Evolutionary conservation across 2,888 invertebrate species (phyloP).

Genomic region (Thereva nobilitata): DNA sequence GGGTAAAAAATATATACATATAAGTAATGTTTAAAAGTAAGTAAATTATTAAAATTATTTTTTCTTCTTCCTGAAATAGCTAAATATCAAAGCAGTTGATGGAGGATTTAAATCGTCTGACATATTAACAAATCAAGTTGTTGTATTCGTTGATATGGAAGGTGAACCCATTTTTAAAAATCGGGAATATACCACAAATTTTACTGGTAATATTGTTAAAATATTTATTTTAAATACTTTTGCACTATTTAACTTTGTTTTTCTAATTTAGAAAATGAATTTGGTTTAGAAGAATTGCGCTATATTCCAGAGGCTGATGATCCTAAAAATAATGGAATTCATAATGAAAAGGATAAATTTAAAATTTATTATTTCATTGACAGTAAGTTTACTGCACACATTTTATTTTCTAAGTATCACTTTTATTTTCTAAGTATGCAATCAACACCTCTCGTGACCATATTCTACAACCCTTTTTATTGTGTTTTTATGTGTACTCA

Average conservation of each 20-base stretch:
- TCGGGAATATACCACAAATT: conserved; percentile 43
- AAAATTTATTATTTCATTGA: conserved; percentile 60
- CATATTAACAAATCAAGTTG: conserved; percentile 49
- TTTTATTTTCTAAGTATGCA: no score
- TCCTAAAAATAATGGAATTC: conserved; percentile 59
- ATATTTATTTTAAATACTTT: neutral
- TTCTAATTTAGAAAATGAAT: conserved; percentile 53
- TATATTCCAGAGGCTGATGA: conserved; percentile 57
- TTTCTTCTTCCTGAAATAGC: conserved; percentile 49
- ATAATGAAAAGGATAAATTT: conserved; percentile 54
- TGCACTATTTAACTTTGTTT: neutral
- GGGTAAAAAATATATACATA: conserved; percentile 40
- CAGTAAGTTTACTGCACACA: conserved; percentile 50
- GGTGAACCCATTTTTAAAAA: conserved; percentile 59
- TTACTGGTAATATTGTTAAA: conserved; percentile 44
- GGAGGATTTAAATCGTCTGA: conserved; percentile 50
- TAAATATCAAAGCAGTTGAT: conserved; percentile 61
- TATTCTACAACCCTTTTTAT: no score
- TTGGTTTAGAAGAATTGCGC: conserved; percentile 55
- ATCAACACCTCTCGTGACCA: no score
- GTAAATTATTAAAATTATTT: conserved; percentile 4
- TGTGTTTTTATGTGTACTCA: no score
- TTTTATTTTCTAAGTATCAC: no score
- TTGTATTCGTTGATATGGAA: conserved; percentile 60
- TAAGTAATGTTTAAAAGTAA: conserved; percentile 5